Evolutionary conservation across 2,888 invertebrate species (phyloP), one percentile per base, ranked within the genome.

Genomic region (Aphidoletes aphidimyza): DNA sequence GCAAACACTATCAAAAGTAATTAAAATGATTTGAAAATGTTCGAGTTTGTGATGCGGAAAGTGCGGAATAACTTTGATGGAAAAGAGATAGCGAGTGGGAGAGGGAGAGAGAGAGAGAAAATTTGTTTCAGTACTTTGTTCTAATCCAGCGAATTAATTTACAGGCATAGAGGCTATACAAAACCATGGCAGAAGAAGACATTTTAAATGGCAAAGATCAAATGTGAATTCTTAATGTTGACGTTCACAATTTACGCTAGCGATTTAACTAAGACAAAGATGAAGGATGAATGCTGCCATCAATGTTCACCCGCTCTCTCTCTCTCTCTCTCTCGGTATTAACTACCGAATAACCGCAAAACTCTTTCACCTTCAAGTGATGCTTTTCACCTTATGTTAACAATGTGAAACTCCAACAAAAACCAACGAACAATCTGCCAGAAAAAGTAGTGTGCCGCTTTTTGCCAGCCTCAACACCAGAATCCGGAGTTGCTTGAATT

Each of bases 331-430:
- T n/a, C n/a, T 42, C 6, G 14, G 42, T 69, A 69, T 69, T 54
- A 54, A 69, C 69, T 14, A 34, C 9, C 69, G 69, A n/a, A n/a
- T 14, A 69, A 30, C 37, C 37, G 11, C 36, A 37, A 37, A 81
- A 37, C n/a, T 81, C 22, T 81, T 81, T 81, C 81, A 81, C 81
- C 81, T 81, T 81, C 81, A 81, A 81, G 19, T 69, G 2, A 47
- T 19, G 17, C 34, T 69, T 69, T 69, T 69, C 34, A 26, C 26
- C 69, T 69, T 30, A 3, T n/a, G n/a, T n/a, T n/a, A n/a, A n/a
- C n/a, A n/a, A n/a, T n/a, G n/a, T n/a, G n/a, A n/a, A n/a, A 14
- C 69, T 1, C 5, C 30, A 69, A 69, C 11, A 81, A 81, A 81
- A 81, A 81, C 81, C n/a, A 37, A 34, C 34, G 36, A 8, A 78